Evolutionary conservation across 2,797 vertebrate species (phyloP), one percentile per base, ranked within the genome.

Genomic region (Loriculus beryllinus): DNA sequence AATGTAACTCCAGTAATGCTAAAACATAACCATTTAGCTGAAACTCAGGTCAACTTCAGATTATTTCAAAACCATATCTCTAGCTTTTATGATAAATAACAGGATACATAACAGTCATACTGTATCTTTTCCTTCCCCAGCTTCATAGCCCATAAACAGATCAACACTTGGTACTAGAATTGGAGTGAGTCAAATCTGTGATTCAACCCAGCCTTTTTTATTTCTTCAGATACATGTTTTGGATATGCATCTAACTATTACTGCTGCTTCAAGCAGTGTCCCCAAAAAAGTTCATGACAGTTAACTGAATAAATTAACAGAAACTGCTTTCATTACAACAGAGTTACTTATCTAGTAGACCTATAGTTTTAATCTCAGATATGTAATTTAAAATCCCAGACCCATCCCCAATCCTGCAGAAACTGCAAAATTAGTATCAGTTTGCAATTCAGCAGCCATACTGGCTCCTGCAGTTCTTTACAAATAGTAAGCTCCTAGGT

Each of bases 71-170:
- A 86, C 35, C 1, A 0, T 25, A 54, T n/a, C 51, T 87, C 64
- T 51, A 65, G 20, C 29, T 86, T 64, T 62, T 47, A 4, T 68
- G 57, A 95, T 49, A 93, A 92, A 92, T 57, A 95, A 64, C 25
- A 70, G 49, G 35, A 82, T 78, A 96, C 87, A 89, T 80, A 93
- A 80, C 0, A 91, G 71, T 81, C 45, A n/a, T 62, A 22, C 52
- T 57, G 6, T 37, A 68, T 65, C 35, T 94, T 86, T 64, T 82
- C 45, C 42, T 85, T 86, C 35, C n/a, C 22, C 25, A 43, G 87
- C 39, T 83, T 90, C 77, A 75, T 12, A 91, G 82, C 22, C 42
- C 76, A 90, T 83, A 91, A 93, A 92, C 89, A 96, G 88, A 94
- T 59, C 65, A 94, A 78, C 47, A 65, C 25, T 79, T 5, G 10